These are phyloP conservation scores for Asarcornis scutulata DNA, from an alignment of 2,113 vertebrate genomes.

Conservation along the genomic window DNA sequence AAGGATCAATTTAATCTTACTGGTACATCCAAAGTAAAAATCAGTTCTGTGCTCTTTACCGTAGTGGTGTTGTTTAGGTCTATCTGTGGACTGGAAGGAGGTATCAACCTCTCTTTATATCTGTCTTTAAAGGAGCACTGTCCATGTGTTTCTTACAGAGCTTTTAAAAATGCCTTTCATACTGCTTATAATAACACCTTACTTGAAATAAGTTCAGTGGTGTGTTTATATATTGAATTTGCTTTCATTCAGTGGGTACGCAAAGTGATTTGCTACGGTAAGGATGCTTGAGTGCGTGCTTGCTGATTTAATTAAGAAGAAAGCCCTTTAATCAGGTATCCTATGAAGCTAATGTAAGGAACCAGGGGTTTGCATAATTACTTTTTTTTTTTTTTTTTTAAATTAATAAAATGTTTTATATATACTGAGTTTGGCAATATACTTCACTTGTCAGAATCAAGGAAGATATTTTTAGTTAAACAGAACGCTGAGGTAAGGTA, in stretches of 20 bases:
- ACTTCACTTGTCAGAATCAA: not conserved
- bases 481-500: not conserved
- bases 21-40: slow-evolving; percentile 29
- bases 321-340: slow-evolving; percentile 28
- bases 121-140: not conserved
- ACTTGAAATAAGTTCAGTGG: not conserved
- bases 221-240: slow-evolving; percentile 50
- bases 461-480: not conserved
- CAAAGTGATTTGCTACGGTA: slow-evolving; percentile 36
- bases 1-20: slow-evolving; percentile 51
- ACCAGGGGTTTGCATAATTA: slow-evolving; percentile 18
- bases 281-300: slow-evolving; percentile 38
- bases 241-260: slow-evolving; percentile 30
- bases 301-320: slow-evolving; percentile 57
- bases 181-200: slow-evolving; percentile 26
- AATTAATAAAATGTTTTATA: slow-evolving; percentile 6
- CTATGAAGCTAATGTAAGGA: slow-evolving; percentile 36
- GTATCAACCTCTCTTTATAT: slow-evolving; percentile 7
- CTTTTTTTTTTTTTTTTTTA: not conserved
- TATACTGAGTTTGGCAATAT: not conserved
- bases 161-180: slow-evolving; percentile 30
- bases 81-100: slow-evolving; percentile 19
- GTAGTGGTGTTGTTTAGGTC: not conserved
- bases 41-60: not conserved
- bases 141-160: slow-evolving; percentile 4